A percentile compares a stretch with the other conserved stretches of the same genome.
Evolutionary conservation across 2,797 vertebrate genomes (phyloP).

Genomic region (Gymnothorax javanicus): DNA sequence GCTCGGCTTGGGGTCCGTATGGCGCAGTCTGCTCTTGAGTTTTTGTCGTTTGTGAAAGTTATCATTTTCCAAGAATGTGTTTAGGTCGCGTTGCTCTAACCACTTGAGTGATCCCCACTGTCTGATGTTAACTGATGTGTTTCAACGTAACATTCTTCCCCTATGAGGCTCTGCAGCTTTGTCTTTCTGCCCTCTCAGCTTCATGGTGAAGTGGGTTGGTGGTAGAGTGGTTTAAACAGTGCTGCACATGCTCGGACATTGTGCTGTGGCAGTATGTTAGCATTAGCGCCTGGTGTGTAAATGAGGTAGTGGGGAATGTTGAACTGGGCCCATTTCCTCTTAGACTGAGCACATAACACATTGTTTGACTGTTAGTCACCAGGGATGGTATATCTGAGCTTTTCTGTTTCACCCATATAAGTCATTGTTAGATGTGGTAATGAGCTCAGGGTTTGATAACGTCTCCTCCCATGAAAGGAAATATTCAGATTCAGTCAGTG

Average conservation of each 20-base stretch:
- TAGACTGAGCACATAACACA: neutral
- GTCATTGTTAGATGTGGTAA: neutral
- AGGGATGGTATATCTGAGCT: neutral
- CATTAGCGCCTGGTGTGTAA: neutral
- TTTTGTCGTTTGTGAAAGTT: neutral
- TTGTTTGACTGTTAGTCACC: neutral
- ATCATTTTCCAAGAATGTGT: neutral
- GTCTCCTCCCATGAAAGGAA: neutral
- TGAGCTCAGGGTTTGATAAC: neutral
- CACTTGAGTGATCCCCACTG: neutral
- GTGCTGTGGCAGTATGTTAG: neutral
- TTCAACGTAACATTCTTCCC: neutral
- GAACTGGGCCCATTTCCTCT: neutral
- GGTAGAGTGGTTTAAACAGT: neutral
- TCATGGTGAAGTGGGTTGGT: neutral
- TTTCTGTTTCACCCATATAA: neutral
- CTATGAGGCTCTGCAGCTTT: neutral
- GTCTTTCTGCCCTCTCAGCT: neutral
- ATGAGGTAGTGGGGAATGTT: neutral
- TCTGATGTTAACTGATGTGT: neutral
- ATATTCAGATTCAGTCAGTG: neutral
- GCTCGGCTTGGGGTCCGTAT: neutral
- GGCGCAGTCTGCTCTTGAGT: neutral
- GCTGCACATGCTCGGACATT: neutral
- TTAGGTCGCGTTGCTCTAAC: neutral